Base-by-base conservation (phyloP, 1,140 invertebrate species). In the Drosophila equinoxialis region DNA sequence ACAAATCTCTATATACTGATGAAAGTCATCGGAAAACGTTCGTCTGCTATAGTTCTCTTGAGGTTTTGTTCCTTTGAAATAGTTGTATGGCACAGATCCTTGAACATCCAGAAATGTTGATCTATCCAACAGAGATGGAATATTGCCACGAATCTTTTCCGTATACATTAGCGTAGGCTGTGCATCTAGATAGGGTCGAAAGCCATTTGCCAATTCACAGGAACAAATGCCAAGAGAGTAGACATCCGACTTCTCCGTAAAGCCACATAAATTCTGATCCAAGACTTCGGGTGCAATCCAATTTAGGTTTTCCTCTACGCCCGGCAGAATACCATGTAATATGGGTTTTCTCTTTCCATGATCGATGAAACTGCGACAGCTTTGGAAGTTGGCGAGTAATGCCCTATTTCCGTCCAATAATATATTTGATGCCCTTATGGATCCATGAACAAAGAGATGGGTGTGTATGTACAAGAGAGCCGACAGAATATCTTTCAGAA, bases 261-360 rank as follows among this genome's bases (percentile, higher is more conserved):
- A 98, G 7, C 98, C 97, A 77, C 94, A 93, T 65, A 98, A 93
- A 93, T 98, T 98, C 95, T 98, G 97, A 93, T 97, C 95, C 23
- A 98, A 92, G n/a, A 98, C 92, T 93, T 98, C 98, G 17, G 97
- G 97, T 90, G 97, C 97, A 2, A 97, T 93, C 96, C 97, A 98
- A 91, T 97, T 97, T 1, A 98, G 91, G 89, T 96, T 96, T 35
- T 94, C 93, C 65, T 94, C 93, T 41, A 94, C 95, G 30, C 94
- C 94, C 1, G 94, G 92, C 5, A 97, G 96, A 91, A 97, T 96
- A 65, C 94, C 94, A 92, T 96, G 96, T 13, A 98, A 93, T 13
- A 93, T 94, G 62, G 92, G 94, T 74, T 95, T 94, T 92, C 95
- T 94, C 80, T 94, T 94, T 1, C 97, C 97, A 85, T 95, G 94